Base-by-base conservation (phyloP, 2,888 invertebrate genomes). In the Agapetus fuscipes region DNA sequence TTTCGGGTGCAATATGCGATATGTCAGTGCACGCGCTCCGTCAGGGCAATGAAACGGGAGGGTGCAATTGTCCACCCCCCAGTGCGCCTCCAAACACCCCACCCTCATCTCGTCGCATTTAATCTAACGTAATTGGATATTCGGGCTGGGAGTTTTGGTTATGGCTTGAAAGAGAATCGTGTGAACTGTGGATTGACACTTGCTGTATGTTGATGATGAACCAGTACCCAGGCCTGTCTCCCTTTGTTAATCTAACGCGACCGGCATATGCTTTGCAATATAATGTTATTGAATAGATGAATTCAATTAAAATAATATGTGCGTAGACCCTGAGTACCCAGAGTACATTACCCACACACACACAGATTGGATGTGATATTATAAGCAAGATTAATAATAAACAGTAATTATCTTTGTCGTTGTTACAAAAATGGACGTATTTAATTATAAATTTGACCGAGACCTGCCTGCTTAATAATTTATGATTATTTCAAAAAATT, bases 161-260 rank as follows among this genome's bases (percentile, higher is more conserved):
- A n/a, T n/a, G n/a, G n/a, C 5, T 20, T 4, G 20, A 20, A 15
- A 33, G 25, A 10, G 20, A 37, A 37, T 41, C 46, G 46, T 46
- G 46, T 43, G 40, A 39, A 42, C 39, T 40, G 46, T 32, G 43
- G 38, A 43, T 46, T 40, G 46, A 43, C 46, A 43, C 46, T 46
- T 40, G 43, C 40, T 30, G 14, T 4, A 30, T 30, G n/a, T 16
- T 12, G 11, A 12, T n/a, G 20, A 4, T 20, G 20, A 20, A 4
- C 5, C 20, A 6, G 5, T 20, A 20, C 20, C n/a, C 9, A 9
- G 20, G 9, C 20, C 9, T 20, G 20, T 20, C 20, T 4, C 20
- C 4, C 9, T 20, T 4, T 20, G 4, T 4, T 9, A 4, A 20
- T 20, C 4, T 9, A 20, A 20, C 9, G 20, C 20, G 20, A 9